Percentiles rank a stretch among this genome's conserved stretches.
Conservation (phyloP, 1,140 invertebrate species). For the Drosophila mojavensis region DNA sequence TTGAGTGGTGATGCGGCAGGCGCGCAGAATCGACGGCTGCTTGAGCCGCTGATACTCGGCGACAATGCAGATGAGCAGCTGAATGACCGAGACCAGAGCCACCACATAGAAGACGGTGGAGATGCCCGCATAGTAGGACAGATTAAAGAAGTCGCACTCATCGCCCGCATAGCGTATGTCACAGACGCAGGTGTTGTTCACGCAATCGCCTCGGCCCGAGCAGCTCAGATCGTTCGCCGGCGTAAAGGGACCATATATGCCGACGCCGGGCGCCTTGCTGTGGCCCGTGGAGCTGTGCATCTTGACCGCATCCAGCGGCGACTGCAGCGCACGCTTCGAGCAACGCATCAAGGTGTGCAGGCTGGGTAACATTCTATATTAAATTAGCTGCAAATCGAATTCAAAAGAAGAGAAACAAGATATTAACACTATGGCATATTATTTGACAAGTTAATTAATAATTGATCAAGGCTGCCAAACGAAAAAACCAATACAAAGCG, state of each 20-base stretch:
- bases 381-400: conserved; percentile 67
- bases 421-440: background rate
- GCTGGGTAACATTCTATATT: conserved; percentile 81
- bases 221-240: conserved; percentile 75
- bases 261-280: conserved; percentile 53
- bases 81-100: conserved; percentile 93
- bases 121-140: conserved; percentile 88
- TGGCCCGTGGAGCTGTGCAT: conserved; percentile 59
- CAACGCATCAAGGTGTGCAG: conserved; percentile 83
- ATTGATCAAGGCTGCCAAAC: conserved; percentile 47
- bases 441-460: conserved; percentile 54
- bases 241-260: conserved; percentile 64
- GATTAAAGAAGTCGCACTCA: conserved; percentile 87
- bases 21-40: conserved; percentile 90
- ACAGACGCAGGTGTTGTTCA: conserved; percentile 95
- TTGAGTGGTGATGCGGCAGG: conserved; percentile 94
- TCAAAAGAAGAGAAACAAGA: conserved; percentile 8
- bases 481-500: conserved; percentile 18
- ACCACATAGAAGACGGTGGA: conserved; percentile 92
- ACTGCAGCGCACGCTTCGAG: conserved; percentile 81
- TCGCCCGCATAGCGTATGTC: conserved; percentile 90
- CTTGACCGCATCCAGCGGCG: conserved; percentile 59
- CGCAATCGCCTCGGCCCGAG: conserved; percentile 93
- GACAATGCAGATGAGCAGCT: conserved; percentile 93
- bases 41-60: conserved; percentile 93